Percentiles rank a stretch among this genome's conserved stretches.
Evolutionary conservation across 1,140 invertebrate species (phyloP).

Genomic region (Wiebesia pumilae): DNA sequence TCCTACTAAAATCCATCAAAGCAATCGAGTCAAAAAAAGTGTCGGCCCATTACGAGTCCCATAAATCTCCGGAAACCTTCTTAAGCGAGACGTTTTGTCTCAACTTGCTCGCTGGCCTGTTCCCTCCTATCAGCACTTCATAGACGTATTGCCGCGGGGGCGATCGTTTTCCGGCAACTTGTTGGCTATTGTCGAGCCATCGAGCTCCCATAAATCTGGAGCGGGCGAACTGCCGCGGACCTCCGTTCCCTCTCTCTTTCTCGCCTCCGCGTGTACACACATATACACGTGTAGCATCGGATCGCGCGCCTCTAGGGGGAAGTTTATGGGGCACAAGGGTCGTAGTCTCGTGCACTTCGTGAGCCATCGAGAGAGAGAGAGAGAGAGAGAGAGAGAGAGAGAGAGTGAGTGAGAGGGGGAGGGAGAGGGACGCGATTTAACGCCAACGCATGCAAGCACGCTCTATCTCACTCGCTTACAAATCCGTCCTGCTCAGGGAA

Average conservation of each 20-base stretch:
- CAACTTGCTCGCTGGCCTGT: neutral
- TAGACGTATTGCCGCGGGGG: conserved; percentile 45
- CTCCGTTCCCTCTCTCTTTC: neutral
- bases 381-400: neutral
- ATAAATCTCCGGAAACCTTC: conserved; percentile 20
- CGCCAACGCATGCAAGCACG: neutral
- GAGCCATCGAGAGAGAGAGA: neutral
- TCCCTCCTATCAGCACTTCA: conserved; percentile 38
- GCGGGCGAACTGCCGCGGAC: conserved; percentile 25
- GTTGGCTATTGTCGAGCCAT: conserved; percentile 72
- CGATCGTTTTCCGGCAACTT: conserved; percentile 73
- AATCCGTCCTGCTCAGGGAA: conserved; percentile 63
- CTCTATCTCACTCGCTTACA: conserved; percentile 26
- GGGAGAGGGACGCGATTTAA: neutral
- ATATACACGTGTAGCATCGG: neutral
- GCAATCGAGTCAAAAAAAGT: neutral
- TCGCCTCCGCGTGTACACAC: neutral
- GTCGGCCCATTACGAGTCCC: conserved; percentile 16
- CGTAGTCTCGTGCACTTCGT: conserved; percentile 23
- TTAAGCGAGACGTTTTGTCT: conserved; percentile 47
- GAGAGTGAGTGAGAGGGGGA: too few species aligned
- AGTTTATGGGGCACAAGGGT: conserved; percentile 70
- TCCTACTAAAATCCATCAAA: conserved; percentile 21
- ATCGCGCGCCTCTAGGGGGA: conserved; percentile 51
- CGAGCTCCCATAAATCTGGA: conserved; percentile 71